Base-by-base conservation (phyloP, 2,113 vertebrate genomes). In the Strigops habroptila region DNA sequence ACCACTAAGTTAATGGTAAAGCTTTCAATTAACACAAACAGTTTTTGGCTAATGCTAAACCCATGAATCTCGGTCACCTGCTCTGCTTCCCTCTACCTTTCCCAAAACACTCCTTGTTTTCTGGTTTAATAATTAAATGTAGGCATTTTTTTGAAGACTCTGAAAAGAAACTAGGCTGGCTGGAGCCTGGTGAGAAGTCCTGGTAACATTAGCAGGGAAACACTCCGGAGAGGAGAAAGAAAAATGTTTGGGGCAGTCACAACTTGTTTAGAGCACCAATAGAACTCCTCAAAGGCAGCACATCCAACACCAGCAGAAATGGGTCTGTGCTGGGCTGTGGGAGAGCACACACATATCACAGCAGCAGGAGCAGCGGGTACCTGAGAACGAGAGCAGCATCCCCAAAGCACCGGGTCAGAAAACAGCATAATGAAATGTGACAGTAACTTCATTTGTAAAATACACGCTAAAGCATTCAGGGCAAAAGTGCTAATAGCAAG, bases 401-500 rank as follows among this genome's bases (percentile, higher is more conserved):
- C 80, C 84, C 60, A 31, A 48, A 78, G 93, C 49, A 59, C 76
- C 27, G 84, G 95, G 90, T 18, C 59, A 96, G 90, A 46, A 89
- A 79, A 91, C 83, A 53, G 81, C 13, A 14, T 90, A 95, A 96
- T 89, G 93, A 90, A 90, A 88, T 73, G 93, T 93, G 97, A 97
- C 97, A 97, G 94, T 30, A 90, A 82, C 96, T 95, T 93, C 95
- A 86, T 91, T 91, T 91, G 79, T 75, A 90, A 96, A 90, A 88
- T 77, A 91, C 6, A 88, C 12, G 7, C 83, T 46, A 59, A 83
- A 88, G 85, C 27, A 85, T 85, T 53, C 62, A 18, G 82, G 68
- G 48, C 80, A 86, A 62, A 77, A 93, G 63, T 35, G 59, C 75
- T 75, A 78, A 96, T 85, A 91, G 78, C 96, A 91, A 95, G 96